phyloP scores from a whole-genome alignment of 1,140 invertebrate species.

The Tetragonula clypearis region DNA sequence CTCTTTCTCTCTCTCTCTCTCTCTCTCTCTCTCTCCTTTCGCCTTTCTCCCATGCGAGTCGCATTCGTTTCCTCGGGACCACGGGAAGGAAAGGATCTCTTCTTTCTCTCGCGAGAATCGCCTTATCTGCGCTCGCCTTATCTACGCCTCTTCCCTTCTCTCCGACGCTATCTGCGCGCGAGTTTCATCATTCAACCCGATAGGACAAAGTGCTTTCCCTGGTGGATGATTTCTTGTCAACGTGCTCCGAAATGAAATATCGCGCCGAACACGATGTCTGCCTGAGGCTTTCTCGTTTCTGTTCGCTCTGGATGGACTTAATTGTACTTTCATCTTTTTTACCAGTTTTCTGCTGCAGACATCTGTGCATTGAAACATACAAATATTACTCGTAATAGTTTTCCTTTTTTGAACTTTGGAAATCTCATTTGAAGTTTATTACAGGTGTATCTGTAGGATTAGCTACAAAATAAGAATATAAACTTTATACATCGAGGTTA shows the following conservation, averaged over 20 bases:
- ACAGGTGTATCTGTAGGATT: too few relatives aligned
- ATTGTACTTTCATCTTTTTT: neutral
- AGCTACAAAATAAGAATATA: too few relatives aligned
- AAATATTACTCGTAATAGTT: too few relatives aligned
- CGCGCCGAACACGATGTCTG: neutral
- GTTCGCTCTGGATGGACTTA: neutral
- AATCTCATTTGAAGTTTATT: too few relatives aligned
- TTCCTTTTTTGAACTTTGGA: too few relatives aligned
- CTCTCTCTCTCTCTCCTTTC: too few relatives aligned
- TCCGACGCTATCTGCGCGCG: conserved; percentile 12
- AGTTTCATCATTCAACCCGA: conserved; percentile 41
- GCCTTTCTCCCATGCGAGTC: too few relatives aligned
- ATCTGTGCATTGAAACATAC: neutral
- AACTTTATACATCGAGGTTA: too few relatives aligned
- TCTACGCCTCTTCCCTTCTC: conserved; percentile 11
- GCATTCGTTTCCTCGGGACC: neutral
- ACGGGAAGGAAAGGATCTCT: conserved; percentile 8
- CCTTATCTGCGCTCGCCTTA: conserved; percentile 10
- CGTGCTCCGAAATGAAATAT: neutral
- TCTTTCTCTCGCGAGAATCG: neutral
- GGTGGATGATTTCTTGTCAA: conserved; percentile 11
- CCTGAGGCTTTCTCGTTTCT: neutral
- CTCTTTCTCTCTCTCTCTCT: too few relatives aligned
- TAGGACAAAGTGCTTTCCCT: conserved; percentile 28
- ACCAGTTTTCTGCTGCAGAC: neutral